Base-by-base conservation (phyloP, 2,888 invertebrate genomes). In the Drosophila helvetica region DNA sequence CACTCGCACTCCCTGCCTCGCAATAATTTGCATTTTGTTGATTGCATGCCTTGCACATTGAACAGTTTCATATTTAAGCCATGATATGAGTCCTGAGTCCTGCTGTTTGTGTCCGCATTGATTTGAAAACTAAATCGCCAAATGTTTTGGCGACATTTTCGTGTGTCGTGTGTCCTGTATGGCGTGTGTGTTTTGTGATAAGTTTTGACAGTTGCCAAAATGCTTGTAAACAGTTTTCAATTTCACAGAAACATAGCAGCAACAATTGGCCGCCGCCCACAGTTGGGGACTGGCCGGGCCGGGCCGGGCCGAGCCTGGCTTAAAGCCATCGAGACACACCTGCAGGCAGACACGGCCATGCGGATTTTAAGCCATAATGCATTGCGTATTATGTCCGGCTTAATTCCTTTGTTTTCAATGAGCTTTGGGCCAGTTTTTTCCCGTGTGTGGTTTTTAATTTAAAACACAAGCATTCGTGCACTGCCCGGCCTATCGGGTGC, bases 21-120 rank as follows among this genome's bases (percentile, higher is more conserved):
- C 66, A 15, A 51, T 54, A 60, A 86, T 82, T 77, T 77, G 62
- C 68, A 86, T 76, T 80, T 78, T 47, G 45, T 30, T 19, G 42
- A 61, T 55, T 59, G 58, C 74, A 71, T 69, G 67, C 22, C 33
- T 33, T 33, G 52, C 51, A 56, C 64, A 57, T 61, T 46, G 65
- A 71, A 74, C 79, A 79, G 81, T 81, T 81, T 59, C 75, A 83
- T 72, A 72, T 85, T 86, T 78, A 81, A 78, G 79, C 87, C 77
- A 48, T 25, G 55, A 77, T 82, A 80, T 78, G 79, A 78, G 79
- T 85, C 74, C 48, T 27, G 77, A 73, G 57, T 59, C 47, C 47
- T 18, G 50, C 30, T 47, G 30, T 45, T 30, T 50, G 45, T 52
- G 48, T 46, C 22, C 53, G 55, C 64, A 79, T 86, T 72, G 68